These are phyloP conservation scores for Mastomys natalensis DNA, from an alignment of 2,113 vertebrate species.

Conservation along the genomic window DNA sequence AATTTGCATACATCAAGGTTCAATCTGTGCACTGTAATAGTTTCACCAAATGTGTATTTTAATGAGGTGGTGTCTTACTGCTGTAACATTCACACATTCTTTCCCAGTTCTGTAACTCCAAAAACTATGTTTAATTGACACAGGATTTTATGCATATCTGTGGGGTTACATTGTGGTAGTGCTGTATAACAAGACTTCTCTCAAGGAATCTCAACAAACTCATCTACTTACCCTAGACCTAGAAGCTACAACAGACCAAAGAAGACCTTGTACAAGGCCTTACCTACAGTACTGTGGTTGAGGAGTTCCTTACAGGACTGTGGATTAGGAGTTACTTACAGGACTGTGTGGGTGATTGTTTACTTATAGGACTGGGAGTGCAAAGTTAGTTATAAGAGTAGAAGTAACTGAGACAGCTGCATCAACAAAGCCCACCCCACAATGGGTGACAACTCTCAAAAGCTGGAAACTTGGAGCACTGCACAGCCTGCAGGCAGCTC, in stretches of 20 bases:
- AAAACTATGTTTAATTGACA: not conserved
- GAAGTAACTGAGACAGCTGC: not conserved
- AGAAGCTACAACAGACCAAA: not conserved
- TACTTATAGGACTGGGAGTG: not conserved
- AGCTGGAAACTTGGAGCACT: not conserved
- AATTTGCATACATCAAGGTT: slow-evolving; percentile 28
- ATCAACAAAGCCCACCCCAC: not conserved
- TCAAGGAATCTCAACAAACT: not conserved
- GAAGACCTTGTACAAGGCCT: not conserved
- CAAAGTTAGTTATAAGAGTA: not conserved
- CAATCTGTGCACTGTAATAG: not conserved
- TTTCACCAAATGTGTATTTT: slow-evolving; percentile 44
- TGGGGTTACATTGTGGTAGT: not conserved
- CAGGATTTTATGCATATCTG: not conserved
- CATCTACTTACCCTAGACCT: not conserved
- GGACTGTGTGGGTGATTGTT: not conserved
- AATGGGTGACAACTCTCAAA: not conserved
- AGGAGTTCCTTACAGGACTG: not conserved
- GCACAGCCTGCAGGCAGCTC: not conserved
- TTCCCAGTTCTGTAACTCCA: not conserved
- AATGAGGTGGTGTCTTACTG: not conserved
- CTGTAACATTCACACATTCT: not conserved
- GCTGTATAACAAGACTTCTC: not conserved
- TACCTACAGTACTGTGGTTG: not conserved
- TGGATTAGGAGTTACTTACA: not conserved